Conservation (phyloP, 2,797 vertebrate genomes). For the Macroramphosus scolopax region DNA sequence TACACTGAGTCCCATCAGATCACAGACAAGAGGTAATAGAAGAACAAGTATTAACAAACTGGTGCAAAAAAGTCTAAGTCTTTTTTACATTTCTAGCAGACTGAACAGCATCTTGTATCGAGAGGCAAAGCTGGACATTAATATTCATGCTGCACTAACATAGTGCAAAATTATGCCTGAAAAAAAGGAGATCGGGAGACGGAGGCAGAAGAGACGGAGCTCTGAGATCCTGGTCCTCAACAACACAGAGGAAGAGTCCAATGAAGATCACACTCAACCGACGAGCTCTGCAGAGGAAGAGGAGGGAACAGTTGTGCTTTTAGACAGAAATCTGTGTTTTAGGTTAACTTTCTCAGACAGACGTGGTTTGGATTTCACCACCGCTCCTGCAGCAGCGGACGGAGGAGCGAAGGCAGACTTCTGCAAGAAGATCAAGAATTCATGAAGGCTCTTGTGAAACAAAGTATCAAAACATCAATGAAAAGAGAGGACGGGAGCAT, state of each 20-base stretch:
- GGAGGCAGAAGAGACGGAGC: constrained; percentile 47
- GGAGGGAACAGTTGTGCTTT: constrained; percentile 59
- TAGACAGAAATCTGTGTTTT: constrained; percentile 17
- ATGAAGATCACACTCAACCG: constrained; percentile 11
- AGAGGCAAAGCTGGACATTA: constrained; percentile 89
- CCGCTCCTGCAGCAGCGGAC: constrained; percentile 38
- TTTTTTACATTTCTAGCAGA: no score
- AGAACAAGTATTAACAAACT: constrained; percentile 73
- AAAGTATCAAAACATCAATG: constrained; percentile 51
- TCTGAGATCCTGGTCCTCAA: constrained; percentile 7
- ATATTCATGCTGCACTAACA: constrained; percentile 99
- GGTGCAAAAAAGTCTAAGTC: constrained; percentile 62
- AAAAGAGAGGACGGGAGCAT: constrained; percentile 13
- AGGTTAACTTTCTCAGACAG: constrained; percentile 18
- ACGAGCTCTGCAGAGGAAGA: constrained; percentile 17
- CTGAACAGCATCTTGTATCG: constrained; percentile 80
- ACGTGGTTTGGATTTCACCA: no score
- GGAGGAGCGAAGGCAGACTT: constrained; percentile 70
- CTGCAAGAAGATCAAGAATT: constrained; percentile 63
- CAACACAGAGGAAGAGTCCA: constrained; percentile 1
- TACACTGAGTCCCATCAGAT: constrained; percentile 70
- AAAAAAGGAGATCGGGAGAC: constrained; percentile 44
- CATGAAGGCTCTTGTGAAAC: constrained; percentile 75
- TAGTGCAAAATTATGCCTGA: constrained; percentile 97
- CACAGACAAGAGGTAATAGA: constrained; percentile 74